Evolutionary conservation across 2,888 invertebrate species (phyloP).

Genomic region (Leucophenga montana): DNA sequence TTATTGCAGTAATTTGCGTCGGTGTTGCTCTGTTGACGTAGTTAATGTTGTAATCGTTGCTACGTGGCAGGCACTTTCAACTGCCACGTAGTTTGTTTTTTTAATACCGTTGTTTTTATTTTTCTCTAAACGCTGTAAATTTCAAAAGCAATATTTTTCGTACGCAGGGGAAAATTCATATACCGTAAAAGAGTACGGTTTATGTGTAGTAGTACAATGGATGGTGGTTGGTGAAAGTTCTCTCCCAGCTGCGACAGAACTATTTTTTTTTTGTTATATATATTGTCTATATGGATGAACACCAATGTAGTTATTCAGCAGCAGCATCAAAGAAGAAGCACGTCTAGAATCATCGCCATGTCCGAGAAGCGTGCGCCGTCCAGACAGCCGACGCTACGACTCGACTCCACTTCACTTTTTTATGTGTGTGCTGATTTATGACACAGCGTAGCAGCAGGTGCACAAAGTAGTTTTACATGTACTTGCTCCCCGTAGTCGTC

Average conservation of each 20-base stretch:
- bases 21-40: conserved; percentile 16
- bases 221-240: background rate
- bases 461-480: conserved; percentile 49
- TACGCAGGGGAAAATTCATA: conserved; percentile 66
- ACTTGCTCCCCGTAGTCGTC: conserved; percentile 49
- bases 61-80: conserved; percentile 43
- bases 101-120: background rate
- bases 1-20: conserved; percentile 41
- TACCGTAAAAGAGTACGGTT: conserved; percentile 46
- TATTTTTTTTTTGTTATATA: background rate
- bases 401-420: background rate
- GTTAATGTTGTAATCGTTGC: conserved; percentile 18
- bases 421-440: conserved; percentile 47
- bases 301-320: background rate
- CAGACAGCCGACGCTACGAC: conserved; percentile 12
- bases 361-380: conserved; percentile 11
- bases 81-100: conserved; percentile 37
- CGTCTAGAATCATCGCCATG: conserved; percentile 21
- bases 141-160: conserved; percentile 58
- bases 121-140: conserved; percentile 54
- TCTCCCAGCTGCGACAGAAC: conserved; percentile 13
- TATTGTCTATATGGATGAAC: background rate
- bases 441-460: conserved; percentile 52
- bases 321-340: conserved; percentile 26
- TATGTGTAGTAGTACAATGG: background rate